Base-by-base conservation (phyloP, 2,888 invertebrate genomes). In the Synanthedon formicaeformis region DNA sequence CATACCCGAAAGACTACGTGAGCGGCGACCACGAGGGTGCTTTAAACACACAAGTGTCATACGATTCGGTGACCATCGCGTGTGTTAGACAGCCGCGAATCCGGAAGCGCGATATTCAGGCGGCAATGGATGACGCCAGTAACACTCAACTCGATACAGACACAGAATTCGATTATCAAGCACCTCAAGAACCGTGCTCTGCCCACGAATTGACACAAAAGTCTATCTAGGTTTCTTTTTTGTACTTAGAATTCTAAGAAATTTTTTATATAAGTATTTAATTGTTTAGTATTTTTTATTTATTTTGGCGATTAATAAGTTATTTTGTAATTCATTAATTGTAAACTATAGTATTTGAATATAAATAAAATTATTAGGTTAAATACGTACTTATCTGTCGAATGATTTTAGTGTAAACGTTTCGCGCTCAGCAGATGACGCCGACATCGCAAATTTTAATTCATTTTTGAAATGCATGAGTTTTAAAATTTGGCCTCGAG, bases 81-180 rank as follows among this genome's bases (percentile, higher is more conserved):
- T 72, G 77, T 62, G 69, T 71, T 51, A 68, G 73, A 48, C 64
- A 62, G 48, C 77, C 72, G 61, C 74, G 56, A 12, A 14, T 70
- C 53, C 66, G 73, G 0, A 64, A 69, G 48, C 58, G 56, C 54
- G 49, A 49, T 11, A 16, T 49, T 4, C 23, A 8, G 16, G 10
- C 49, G 3, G 16, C 23, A 49, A 13, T 45, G 13, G 45, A 45
- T 45, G 45, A 8, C 14, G 45, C 2, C 13, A 13, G 8, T 3
- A 10, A 16, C 18, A 11, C 8, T 18, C 13, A 16, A 4, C 16
- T 49, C 14, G 57, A 54, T 57, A 52, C 53, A 16, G 57, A 57
- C 56, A 52, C 52, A 14, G 54, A 52, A 51, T 61, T 60, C 53
- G 60, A 59, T 52, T 58, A 58, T 48, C 58, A 53, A 45, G 52